Evolutionary conservation across 2,888 invertebrate genomes (phyloP).

Genomic region (Drosophila rubida): DNA sequence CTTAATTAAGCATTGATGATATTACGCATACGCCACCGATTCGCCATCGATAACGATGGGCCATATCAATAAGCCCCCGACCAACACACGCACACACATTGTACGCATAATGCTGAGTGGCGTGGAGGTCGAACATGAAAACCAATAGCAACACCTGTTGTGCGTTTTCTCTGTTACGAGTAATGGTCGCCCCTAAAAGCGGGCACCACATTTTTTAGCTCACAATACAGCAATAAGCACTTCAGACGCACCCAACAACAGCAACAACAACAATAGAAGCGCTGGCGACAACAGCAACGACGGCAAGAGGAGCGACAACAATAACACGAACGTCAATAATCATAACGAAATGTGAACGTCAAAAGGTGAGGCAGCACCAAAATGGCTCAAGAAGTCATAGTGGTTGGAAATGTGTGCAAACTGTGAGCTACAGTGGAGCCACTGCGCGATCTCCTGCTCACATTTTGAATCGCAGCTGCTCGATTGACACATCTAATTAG

Average conservation of each 20-base stretch:
- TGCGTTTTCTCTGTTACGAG: constrained; percentile 20
- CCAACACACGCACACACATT: background rate
- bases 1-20: constrained; percentile 73
- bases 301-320: constrained; percentile 13
- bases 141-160: constrained; percentile 62
- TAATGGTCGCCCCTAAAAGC: constrained; percentile 51
- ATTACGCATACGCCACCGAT: constrained; percentile 55
- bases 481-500: no score
- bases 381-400: constrained; percentile 35
- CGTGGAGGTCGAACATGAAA: background rate
- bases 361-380: constrained; percentile 11
- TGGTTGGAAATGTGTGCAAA: constrained; percentile 22
- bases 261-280: background rate
- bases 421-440: constrained; percentile 17
- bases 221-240: constrained; percentile 53
- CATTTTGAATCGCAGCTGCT: background rate
- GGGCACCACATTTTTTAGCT: constrained; percentile 54
- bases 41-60: constrained; percentile 38
- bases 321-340: constrained; percentile 68
- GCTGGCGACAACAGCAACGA: constrained; percentile 17
- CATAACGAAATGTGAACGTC: constrained; percentile 66
- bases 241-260: constrained; percentile 52
- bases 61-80: background rate
- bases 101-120: constrained; percentile 1
- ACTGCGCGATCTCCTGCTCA: background rate